Evolutionary conservation across 2,888 invertebrate species (phyloP), one percentile per base, ranked within the genome.

Genomic region (Melanargia galathea): DNA sequence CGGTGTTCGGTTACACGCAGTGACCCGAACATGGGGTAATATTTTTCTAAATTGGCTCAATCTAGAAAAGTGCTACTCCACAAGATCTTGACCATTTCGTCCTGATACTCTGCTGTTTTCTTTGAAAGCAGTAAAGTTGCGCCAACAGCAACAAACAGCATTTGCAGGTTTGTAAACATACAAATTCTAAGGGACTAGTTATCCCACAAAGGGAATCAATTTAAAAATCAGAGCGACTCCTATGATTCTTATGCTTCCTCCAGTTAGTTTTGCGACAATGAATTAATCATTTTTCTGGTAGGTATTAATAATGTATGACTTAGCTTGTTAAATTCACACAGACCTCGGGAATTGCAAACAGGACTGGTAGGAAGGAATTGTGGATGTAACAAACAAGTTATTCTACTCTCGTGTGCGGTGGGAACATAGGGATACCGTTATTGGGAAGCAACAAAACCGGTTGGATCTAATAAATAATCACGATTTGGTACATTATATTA

Each of bases 401-500:
- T 59, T 40, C 49, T 51, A 59, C 38, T 59, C 26, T 35, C 3
- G 49, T 40, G 51, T 49, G 33, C 49, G 49, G 18, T 59, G 59
- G 59, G 49, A 59, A 59, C 26, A 40, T 18, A 13, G 52, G 33
- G 56, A 60, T 66, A 64, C 61, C 66, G 66, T 66, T 65, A 40
- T 45, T 24, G 20, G 46, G 58, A 58, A 58, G 48, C 55, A 55
- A 18, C 6, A 43, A 30, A 60, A 60, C 56, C 56, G 56, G 56
- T 48, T 33, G 33, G 11, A 54, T 56, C 24, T 35, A 64, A 55
- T 57, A 49, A 43, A 58, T 48, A 58, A 43, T 43, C 40, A 16
- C 40, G n/a, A 45, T 57, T 60, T 35, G 49, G 11, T 49, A 18
- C n/a, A n/a, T n/a, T n/a, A n/a, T n/a, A n/a, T n/a, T n/a, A n/a